A percentile compares a stretch with the other conserved stretches of the same genome.
These are phyloP conservation scores for Pherbina coryleti DNA, from an alignment of 2,888 invertebrate genomes.

Conservation along the genomic window DNA sequence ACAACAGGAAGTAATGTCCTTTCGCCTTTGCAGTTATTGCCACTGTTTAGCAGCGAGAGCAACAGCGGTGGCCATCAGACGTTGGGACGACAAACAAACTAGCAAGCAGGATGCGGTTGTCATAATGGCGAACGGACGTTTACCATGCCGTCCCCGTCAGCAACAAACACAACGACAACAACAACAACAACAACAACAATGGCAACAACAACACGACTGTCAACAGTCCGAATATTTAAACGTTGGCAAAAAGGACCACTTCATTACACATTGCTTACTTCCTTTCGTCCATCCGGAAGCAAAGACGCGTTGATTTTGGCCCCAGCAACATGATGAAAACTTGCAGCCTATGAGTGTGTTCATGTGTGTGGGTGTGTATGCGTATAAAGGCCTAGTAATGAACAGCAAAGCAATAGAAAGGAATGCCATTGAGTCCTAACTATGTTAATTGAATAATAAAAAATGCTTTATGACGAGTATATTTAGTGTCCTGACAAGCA, in stretches of 20 bases:
- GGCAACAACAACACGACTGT: constrained; percentile 18
- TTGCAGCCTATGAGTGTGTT: background rate
- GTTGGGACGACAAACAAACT: background rate
- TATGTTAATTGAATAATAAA: constrained; percentile 66
- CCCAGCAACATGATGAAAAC: too few species aligned
- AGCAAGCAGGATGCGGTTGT: constrained; percentile 31
- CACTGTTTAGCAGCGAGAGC: constrained; percentile 13
- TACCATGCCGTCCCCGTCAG: constrained; percentile 3
- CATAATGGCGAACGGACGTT: constrained; percentile 26
- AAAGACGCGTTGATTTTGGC: too few species aligned
- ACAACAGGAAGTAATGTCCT: constrained; percentile 63
- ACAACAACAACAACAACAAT: constrained; percentile 3
- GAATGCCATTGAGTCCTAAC: constrained; percentile 50
- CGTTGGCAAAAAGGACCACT: constrained; percentile 61
- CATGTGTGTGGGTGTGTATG: constrained; percentile 30
- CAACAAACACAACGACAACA: constrained; percentile 8
- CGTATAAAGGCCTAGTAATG: too few species aligned
- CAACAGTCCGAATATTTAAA: constrained; percentile 50
- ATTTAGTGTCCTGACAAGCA: constrained; percentile 11
- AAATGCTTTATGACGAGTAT: constrained; percentile 46
- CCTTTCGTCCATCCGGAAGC: background rate
- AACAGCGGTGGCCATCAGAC: constrained; percentile 14
- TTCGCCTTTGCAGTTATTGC: constrained; percentile 19
- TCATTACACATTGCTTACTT: constrained; percentile 38
- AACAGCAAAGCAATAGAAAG: background rate